Evolutionary conservation across 2,797 vertebrate genomes (phyloP).

Genomic region (Enteromius radiatus): DNA sequence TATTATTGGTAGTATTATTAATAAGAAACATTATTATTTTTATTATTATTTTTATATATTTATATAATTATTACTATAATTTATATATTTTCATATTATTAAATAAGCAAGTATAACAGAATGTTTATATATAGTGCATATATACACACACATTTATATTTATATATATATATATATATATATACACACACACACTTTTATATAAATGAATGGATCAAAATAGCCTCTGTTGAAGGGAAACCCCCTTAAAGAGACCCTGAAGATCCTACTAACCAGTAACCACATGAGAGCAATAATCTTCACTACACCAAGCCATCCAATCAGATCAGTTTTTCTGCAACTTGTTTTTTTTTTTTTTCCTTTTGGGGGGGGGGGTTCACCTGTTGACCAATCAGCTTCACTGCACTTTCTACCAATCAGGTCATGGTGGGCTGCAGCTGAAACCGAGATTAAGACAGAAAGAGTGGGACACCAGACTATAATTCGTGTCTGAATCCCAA

Average conservation of each 20-base stretch:
- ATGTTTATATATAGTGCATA: no score
- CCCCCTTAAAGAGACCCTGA: not conserved
- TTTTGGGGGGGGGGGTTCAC: not conserved
- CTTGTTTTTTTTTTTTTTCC: not conserved
- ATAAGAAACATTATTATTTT: no score
- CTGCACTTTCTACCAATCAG: constrained; percentile 55
- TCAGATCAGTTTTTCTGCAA: not conserved
- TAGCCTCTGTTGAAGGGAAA: not conserved
- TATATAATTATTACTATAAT: no score
- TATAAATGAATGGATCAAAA: not conserved
- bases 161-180: no score
- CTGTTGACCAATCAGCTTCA: not conserved
- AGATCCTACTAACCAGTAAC: not conserved
- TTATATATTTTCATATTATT: not conserved
- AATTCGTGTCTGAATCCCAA: constrained; percentile 45
- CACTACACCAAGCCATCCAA: not conserved
- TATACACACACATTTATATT: no score
- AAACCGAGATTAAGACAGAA: constrained; percentile 51
- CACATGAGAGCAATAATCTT: constrained; percentile 6
- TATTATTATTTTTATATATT: no score
- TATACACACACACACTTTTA: no score
- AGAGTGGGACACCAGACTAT: constrained; percentile 43
- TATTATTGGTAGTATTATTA: no score
- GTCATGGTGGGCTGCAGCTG: not conserved
- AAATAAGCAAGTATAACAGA: not conserved